These are phyloP conservation scores for Eristalis arbustorum DNA, from an alignment of 2,888 invertebrate species.

Conservation along the genomic window DNA sequence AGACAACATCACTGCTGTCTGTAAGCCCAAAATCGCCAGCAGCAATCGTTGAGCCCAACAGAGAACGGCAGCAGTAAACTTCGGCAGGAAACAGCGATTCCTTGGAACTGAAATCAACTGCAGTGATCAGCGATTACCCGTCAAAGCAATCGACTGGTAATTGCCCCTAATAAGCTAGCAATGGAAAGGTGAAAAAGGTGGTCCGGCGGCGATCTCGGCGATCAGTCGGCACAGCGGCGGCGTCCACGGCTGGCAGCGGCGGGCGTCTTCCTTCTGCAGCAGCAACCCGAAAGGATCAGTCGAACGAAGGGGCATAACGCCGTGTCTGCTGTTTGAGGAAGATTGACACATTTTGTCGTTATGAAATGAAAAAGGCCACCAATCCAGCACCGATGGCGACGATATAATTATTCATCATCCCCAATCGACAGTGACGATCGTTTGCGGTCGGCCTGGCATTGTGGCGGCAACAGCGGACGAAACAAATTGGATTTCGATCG, in stretches of 20 bases:
- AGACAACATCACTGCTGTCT: background rate
- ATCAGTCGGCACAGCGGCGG: background rate
- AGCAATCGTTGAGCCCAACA: constrained; percentile 23
- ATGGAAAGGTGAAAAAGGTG: background rate
- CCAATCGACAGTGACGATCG: constrained; percentile 54
- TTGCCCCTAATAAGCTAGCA: constrained; percentile 65
- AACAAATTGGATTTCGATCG: constrained; percentile 46
- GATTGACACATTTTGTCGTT: constrained; percentile 68
- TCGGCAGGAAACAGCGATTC: constrained; percentile 56
- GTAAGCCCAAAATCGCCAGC: constrained; percentile 34
- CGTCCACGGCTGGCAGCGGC: background rate
- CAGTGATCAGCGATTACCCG: constrained; percentile 48
- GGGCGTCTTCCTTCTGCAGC: constrained; percentile 18
- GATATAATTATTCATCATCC: constrained; percentile 59
- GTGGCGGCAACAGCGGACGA: constrained; percentile 30
- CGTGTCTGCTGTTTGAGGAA: constrained; percentile 60
- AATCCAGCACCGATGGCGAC: constrained; percentile 56
- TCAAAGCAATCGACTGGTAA: constrained; percentile 65
- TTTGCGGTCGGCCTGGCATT: constrained; percentile 35
- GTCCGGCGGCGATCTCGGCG: background rate
- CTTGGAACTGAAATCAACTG: constrained; percentile 49
- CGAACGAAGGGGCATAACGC: constrained; percentile 41
- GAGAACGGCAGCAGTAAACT: constrained; percentile 1
- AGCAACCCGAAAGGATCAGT: constrained; percentile 35
- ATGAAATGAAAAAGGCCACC: constrained; percentile 26